phyloP scores from a whole-genome alignment of 2,113 vertebrate genomes.

The Emydura subglobosa region DNA sequence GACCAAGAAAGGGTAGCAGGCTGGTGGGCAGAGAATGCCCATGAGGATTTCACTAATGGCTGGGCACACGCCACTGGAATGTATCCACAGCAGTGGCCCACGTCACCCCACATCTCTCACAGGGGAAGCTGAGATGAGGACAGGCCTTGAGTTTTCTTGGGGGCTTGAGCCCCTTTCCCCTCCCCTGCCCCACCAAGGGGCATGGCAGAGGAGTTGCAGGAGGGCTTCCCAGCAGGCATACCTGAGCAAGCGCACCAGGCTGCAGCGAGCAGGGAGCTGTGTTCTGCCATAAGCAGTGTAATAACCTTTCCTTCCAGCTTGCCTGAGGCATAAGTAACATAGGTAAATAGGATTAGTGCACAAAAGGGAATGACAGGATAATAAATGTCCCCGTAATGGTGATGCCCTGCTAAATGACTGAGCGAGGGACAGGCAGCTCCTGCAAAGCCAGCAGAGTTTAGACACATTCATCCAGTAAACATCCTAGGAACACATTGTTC shows the following conservation, averaged over 20 bases:
- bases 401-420: background rate
- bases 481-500: accelerated
- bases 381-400: background rate
- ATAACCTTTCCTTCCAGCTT: background rate
- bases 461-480: accelerated
- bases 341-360: constrained; percentile 17
- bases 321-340: background rate
- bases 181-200: too few relatives aligned
- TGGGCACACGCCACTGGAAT: background rate
- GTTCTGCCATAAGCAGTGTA: background rate
- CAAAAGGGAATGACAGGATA: background rate
- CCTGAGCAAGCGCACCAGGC: background rate
- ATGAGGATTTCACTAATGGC: background rate
- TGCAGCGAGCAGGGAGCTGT: background rate
- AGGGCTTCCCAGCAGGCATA: too few relatives aligned
- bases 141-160: background rate
- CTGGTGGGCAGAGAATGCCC: background rate
- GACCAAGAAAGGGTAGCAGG: background rate
- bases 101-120: accelerated
- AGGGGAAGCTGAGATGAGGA: background rate
- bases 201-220: too few relatives aligned
- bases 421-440: background rate
- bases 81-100: accelerated
- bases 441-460: background rate
- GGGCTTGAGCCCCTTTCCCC: too few relatives aligned